phyloP scores from a whole-genome alignment of 2,113 vertebrate genomes.

The Agapornis roseicollis region DNA sequence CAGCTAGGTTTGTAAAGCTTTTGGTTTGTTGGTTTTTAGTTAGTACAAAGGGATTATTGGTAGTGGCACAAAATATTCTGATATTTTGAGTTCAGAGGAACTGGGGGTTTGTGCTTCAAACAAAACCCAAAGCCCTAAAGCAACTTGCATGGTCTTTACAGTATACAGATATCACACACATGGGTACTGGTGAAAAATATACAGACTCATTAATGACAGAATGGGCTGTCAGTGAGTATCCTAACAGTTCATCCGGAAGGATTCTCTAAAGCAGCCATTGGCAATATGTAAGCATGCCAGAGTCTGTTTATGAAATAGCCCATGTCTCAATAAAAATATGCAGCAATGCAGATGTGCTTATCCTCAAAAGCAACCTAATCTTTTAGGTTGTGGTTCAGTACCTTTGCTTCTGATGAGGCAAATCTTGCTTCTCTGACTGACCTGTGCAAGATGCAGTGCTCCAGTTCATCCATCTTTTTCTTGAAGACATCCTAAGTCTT shows the following conservation, averaged over 20 bases:
- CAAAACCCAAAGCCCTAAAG: neutral
- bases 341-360: neutral
- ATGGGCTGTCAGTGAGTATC: neutral
- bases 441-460: rapidly evolving
- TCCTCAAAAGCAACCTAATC: neutral
- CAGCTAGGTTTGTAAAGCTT: neutral
- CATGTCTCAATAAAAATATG: neutral
- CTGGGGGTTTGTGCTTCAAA: neutral
- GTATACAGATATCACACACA: too few species aligned
- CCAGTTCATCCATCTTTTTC: neutral
- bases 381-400: neutral
- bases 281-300: neutral
- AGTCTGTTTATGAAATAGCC: neutral
- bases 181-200: neutral
- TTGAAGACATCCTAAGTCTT: neutral
- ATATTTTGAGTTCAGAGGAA: neutral
- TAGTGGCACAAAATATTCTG: neutral
- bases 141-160: neutral
- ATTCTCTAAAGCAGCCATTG: neutral
- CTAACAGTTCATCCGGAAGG: neutral
- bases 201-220: neutral
- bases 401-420: neutral
- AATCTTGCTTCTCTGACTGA: neutral
- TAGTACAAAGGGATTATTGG: neutral
- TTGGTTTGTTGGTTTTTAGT: neutral